phyloP scores from a whole-genome alignment of 2,888 invertebrate species.

The Lacanobia wlatinum region DNA sequence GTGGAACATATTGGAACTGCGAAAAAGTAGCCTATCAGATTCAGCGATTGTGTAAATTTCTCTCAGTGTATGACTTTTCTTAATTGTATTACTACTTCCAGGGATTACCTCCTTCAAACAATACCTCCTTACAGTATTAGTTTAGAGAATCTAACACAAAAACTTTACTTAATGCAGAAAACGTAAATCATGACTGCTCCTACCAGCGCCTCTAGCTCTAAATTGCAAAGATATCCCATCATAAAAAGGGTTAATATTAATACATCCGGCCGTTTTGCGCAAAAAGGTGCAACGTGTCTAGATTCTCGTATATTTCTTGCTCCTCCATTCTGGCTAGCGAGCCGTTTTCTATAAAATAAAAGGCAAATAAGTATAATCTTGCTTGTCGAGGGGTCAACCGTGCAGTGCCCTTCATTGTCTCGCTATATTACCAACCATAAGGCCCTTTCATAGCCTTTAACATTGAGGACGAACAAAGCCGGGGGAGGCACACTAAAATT shows the following conservation, averaged over 20 bases:
- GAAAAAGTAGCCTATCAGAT: too few relatives aligned
- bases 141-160: background rate
- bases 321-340: conserved; percentile 75
- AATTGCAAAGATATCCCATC: conserved; percentile 41
- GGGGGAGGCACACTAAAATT: conserved; percentile 79
- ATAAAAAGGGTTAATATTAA: conserved; percentile 72
- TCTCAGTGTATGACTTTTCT: background rate
- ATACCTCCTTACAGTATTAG: too few relatives aligned
- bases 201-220: conserved; percentile 26
- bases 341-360: conserved; percentile 84
- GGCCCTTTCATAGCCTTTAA: conserved; percentile 65
- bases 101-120: background rate
- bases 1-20: too few relatives aligned
- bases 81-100: background rate
- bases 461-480: conserved; percentile 72
- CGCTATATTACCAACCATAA: conserved; percentile 69
- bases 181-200: background rate
- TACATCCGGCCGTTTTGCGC: conserved; percentile 79
- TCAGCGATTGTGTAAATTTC: too few relatives aligned
- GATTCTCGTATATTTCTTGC: conserved; percentile 72
- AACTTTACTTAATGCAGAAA: background rate
- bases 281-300: conserved; percentile 75
- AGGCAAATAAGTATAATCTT: conserved; percentile 82
- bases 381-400: conserved; percentile 78
- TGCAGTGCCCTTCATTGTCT: conserved; percentile 83